phyloP scores from a whole-genome alignment of 2,797 vertebrate species.

The Holocentrus rufus region DNA sequence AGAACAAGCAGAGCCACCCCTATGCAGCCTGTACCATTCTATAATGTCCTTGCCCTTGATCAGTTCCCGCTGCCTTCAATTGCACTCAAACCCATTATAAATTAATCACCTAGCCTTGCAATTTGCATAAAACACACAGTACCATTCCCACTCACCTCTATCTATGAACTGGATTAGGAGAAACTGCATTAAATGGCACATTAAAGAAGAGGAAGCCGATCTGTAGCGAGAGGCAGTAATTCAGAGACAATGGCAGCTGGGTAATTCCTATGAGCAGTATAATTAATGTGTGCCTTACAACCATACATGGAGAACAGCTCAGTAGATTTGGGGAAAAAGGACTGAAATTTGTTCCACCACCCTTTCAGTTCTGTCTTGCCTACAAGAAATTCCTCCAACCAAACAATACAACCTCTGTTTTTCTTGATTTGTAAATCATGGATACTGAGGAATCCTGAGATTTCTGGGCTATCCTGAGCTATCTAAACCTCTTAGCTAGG shows the following conservation, averaged over 20 bases:
- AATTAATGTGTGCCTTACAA: constrained; percentile 81
- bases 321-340: constrained; percentile 61
- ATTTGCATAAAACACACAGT: constrained; percentile 83
- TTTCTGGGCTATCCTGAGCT: constrained; percentile 16
- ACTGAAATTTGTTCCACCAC: constrained; percentile 42
- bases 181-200: constrained; percentile 81
- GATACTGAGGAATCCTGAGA: constrained; percentile 17
- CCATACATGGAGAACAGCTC: constrained; percentile 67
- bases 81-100: constrained; percentile 81
- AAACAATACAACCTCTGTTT: constrained; percentile 12
- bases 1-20: constrained; percentile 81
- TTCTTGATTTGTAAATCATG: constrained; percentile 43
- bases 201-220: constrained; percentile 70
- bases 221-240: constrained; percentile 71
- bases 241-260: constrained; percentile 63
- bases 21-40: constrained; percentile 79
- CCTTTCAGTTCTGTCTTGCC: constrained; percentile 21
- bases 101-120: constrained; percentile 81
- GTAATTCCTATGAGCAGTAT: constrained; percentile 74
- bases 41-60: constrained; percentile 83
- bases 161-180: constrained; percentile 76
- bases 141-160: constrained; percentile 75
- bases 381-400: constrained; percentile 18
- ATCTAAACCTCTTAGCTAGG: constrained; percentile 15
- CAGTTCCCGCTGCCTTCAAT: constrained; percentile 82